Conservation (phyloP, 2,888 invertebrate species). For the Osmoderma eremita region DNA sequence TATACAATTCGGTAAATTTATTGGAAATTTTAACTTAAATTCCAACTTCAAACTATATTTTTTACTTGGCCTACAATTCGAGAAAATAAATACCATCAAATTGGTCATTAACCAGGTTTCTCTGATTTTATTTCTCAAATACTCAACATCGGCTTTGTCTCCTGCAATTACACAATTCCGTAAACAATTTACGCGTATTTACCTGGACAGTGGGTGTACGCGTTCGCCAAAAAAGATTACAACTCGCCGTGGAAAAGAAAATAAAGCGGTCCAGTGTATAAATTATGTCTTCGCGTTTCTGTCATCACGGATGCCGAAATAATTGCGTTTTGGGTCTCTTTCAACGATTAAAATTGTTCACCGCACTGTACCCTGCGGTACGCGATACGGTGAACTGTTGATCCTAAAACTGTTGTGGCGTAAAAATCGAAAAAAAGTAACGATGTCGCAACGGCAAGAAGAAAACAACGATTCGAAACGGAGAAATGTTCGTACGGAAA, state of each 20-base stretch:
- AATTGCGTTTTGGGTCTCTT: constrained; percentile 35
- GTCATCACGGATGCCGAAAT: constrained; percentile 34
- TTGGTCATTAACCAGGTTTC: constrained; percentile 21
- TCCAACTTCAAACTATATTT: neutral
- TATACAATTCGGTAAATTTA: neutral
- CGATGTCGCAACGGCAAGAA: constrained; percentile 3
- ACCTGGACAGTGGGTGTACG: constrained; percentile 28
- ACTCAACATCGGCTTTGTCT: constrained; percentile 15
- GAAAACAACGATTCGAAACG: constrained; percentile 14
- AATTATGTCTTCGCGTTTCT: constrained; percentile 31
- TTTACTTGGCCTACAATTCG: neutral
- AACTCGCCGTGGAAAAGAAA: constrained; percentile 9
- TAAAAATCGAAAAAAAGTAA: constrained; percentile 23
- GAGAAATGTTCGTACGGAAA: constrained; percentile 25
- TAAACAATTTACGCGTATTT: constrained; percentile 30
- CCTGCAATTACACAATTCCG: constrained; percentile 31
- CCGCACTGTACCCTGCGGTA: neutral
- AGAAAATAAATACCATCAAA: constrained; percentile 20
- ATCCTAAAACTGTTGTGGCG: constrained; percentile 16
- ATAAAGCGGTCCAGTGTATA: constrained; percentile 23
- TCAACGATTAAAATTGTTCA: constrained; percentile 36
- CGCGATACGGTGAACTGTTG: constrained; percentile 2
- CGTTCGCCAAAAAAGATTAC: constrained; percentile 20
- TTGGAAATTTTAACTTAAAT: neutral
- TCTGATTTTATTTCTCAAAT: constrained; percentile 27